Conservation (phyloP, 1,140 invertebrate genomes). For the Portunus trituberculatus region DNA sequence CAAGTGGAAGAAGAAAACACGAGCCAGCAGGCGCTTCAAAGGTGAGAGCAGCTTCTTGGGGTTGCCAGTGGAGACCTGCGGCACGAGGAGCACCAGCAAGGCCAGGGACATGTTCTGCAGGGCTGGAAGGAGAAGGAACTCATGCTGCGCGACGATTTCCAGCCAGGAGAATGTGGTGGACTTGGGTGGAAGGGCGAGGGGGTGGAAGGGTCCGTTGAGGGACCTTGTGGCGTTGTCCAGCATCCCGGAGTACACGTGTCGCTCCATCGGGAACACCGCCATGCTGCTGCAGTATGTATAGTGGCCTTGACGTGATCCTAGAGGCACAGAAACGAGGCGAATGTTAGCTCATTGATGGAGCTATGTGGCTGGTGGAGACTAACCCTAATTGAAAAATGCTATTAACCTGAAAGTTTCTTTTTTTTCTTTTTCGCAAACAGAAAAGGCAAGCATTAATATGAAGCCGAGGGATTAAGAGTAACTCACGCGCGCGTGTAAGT, state of each 20-base stretch:
- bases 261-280: slow-evolving; percentile 33
- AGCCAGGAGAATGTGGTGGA: neutral
- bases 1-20: neutral
- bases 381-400: too few species aligned
- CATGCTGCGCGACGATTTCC: too few species aligned
- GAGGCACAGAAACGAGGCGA: neutral
- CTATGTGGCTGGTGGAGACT: neutral
- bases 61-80: too few species aligned
- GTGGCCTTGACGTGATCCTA: neutral
- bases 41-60: neutral
- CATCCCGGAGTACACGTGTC: slow-evolving; percentile 24
- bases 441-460: too few species aligned
- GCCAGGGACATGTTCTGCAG: slow-evolving; percentile 44
- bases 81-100: neutral
- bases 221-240: neutral
- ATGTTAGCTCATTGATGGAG: neutral
- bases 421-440: too few species aligned
- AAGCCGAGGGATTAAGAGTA: too few species aligned
- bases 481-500: too few species aligned
- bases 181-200: neutral
- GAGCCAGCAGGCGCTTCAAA: neutral
- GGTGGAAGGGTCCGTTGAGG: neutral
- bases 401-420: too few species aligned
- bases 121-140: neutral
- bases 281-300: neutral